phyloP scores from a whole-genome alignment of 2,113 vertebrate species.

The Pavo muticus region DNA sequence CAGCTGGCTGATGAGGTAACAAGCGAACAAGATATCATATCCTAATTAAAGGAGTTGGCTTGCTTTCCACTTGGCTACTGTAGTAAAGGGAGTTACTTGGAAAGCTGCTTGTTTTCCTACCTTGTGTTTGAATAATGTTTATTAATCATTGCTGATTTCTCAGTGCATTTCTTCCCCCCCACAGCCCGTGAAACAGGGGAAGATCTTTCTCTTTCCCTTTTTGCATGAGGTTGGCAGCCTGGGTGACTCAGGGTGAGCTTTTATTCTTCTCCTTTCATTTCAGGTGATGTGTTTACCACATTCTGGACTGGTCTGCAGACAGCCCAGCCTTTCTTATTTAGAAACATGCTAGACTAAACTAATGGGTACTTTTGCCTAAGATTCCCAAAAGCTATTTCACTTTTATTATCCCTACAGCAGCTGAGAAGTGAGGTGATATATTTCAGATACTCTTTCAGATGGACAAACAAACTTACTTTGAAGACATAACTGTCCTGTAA shows the following conservation, averaged over 20 bases:
- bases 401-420: neutral
- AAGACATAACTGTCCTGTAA: neutral
- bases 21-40: conserved; percentile 8
- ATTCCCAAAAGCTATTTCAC: neutral
- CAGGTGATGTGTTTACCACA: neutral
- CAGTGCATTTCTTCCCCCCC: neutral
- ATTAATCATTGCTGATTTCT: conserved; percentile 35
- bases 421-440: neutral
- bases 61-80: conserved; percentile 41
- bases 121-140: conserved; percentile 56
- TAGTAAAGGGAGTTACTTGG: conserved; percentile 59
- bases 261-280: conserved; percentile 29
- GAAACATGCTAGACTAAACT: neutral
- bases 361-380: neutral
- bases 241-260: neutral
- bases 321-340: neutral
- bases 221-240: neutral
- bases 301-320: neutral
- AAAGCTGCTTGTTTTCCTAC: conserved; percentile 35
- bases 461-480: neutral
- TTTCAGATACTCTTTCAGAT: neutral
- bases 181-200: neutral
- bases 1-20: conserved; percentile 63
- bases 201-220: neutral
- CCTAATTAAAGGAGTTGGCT: conserved; percentile 50